phyloP scores from a whole-genome alignment of 1,140 invertebrate genomes.

The Euura lappo region DNA sequence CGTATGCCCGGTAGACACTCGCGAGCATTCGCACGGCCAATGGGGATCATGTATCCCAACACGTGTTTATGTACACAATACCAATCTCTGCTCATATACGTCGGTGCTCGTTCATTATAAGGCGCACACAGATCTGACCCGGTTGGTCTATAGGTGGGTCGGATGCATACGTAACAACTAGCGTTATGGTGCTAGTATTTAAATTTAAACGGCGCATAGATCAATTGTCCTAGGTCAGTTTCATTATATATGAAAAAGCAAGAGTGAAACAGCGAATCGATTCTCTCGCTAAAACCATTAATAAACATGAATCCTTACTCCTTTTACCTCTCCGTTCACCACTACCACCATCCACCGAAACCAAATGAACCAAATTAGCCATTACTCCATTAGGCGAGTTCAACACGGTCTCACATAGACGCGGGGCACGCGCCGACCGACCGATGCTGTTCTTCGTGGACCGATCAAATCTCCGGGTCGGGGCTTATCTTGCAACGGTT shows the following conservation, averaged over 20 bases:
- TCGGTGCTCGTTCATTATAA: too few relatives aligned
- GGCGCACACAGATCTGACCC: too few relatives aligned
- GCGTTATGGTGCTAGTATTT: background rate
- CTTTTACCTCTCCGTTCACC: constrained; percentile 4
- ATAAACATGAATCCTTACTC: constrained; percentile 22
- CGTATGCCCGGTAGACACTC: constrained; percentile 10
- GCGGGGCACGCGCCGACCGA: background rate
- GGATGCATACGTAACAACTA: background rate
- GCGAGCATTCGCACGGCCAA: background rate
- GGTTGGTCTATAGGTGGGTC: too few relatives aligned
- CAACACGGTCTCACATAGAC: background rate
- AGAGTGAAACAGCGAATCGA: constrained; percentile 25
- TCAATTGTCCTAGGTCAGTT: constrained; percentile 21
- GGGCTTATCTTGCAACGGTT: too few relatives aligned
- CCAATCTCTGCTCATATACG: too few relatives aligned
- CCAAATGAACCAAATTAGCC: constrained; percentile 1
- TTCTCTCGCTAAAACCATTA: constrained; percentile 14
- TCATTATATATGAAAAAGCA: constrained; percentile 26
- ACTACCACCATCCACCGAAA: background rate
- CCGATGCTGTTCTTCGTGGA: constrained; percentile 2
- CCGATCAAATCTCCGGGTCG: background rate
- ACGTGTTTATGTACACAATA: too few relatives aligned
- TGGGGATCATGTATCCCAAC: background rate
- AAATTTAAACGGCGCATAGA: background rate
- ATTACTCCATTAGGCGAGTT: constrained; percentile 1